Conservation (phyloP, 2,888 invertebrate genomes). For the Hydriomena furcata region DNA sequence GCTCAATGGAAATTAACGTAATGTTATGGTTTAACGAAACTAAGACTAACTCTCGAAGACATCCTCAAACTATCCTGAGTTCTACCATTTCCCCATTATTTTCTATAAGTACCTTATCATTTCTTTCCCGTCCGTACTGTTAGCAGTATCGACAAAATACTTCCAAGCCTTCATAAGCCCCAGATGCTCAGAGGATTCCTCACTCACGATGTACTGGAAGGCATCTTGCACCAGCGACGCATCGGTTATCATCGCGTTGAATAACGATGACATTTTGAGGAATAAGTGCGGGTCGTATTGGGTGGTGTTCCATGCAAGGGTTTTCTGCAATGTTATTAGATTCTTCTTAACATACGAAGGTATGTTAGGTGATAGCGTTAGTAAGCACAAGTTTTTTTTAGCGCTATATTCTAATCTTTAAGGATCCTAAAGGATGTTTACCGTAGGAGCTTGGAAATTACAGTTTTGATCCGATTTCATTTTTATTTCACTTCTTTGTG, state of each 20-base stretch:
- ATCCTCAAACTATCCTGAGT: no score
- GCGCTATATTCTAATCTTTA: no score
- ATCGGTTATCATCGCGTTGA: slow-evolving; percentile 59
- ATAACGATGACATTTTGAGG: slow-evolving; percentile 63
- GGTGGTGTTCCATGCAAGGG: slow-evolving; percentile 54
- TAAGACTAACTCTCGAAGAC: no score
- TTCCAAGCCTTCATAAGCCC: slow-evolving; percentile 53
- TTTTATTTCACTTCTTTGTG: no score
- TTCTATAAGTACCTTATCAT: slow-evolving; percentile 54
- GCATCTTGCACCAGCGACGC: slow-evolving; percentile 47
- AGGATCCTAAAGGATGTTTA: no score
- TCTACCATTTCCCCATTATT: no score
- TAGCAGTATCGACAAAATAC: slow-evolving; percentile 49
- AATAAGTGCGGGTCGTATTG: slow-evolving; percentile 56
- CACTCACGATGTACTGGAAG: slow-evolving; percentile 45
- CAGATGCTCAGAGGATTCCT: slow-evolving; percentile 33
- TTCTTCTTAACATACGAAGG: background rate
- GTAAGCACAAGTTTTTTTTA: no score
- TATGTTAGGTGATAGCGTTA: no score
- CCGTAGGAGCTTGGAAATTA: no score
- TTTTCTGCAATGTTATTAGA: slow-evolving; percentile 43
- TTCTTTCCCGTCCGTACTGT: slow-evolving; percentile 45
- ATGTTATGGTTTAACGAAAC: no score
- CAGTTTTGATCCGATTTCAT: no score
- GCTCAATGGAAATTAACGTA: no score